A percentile compares a stretch with the other conserved stretches of the same genome.
Evolutionary conservation across 2,113 vertebrate genomes (phyloP).

Genomic region (Sclerurus mexicanus): DNA sequence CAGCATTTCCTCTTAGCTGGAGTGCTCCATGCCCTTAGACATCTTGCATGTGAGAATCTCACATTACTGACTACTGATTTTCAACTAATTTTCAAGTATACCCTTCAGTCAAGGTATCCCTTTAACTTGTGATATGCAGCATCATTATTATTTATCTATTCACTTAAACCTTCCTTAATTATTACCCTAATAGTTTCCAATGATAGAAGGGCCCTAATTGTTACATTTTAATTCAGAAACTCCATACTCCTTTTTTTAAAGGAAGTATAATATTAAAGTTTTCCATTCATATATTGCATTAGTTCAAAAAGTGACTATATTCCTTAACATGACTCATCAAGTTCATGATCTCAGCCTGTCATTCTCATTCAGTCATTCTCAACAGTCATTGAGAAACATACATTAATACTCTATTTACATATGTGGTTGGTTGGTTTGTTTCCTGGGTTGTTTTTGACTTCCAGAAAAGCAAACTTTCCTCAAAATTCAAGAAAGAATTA

Average conservation of each 20-base stretch:
- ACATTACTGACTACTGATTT: background rate
- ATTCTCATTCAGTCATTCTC: no score
- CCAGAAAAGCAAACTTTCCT: background rate
- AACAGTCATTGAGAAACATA: background rate
- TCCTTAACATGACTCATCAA: background rate
- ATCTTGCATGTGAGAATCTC: background rate
- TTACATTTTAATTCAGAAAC: background rate
- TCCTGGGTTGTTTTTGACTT: background rate
- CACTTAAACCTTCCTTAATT: background rate
- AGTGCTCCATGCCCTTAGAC: background rate
- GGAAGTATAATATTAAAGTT: background rate
- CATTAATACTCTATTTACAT: background rate
- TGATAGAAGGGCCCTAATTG: background rate
- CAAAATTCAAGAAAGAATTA: background rate
- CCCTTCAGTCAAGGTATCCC: background rate
- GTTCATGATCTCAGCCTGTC: background rate
- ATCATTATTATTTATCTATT: background rate
- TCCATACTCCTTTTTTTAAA: background rate
- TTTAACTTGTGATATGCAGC: background rate
- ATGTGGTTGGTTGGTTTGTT: background rate
- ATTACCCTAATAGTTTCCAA: background rate
- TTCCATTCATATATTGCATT: background rate
- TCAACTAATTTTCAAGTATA: background rate
- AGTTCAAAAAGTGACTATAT: background rate
- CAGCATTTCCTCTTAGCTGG: background rate